Evolutionary conservation across 2,113 vertebrate species (phyloP).

Genomic region (Perca schrenkii): DNA sequence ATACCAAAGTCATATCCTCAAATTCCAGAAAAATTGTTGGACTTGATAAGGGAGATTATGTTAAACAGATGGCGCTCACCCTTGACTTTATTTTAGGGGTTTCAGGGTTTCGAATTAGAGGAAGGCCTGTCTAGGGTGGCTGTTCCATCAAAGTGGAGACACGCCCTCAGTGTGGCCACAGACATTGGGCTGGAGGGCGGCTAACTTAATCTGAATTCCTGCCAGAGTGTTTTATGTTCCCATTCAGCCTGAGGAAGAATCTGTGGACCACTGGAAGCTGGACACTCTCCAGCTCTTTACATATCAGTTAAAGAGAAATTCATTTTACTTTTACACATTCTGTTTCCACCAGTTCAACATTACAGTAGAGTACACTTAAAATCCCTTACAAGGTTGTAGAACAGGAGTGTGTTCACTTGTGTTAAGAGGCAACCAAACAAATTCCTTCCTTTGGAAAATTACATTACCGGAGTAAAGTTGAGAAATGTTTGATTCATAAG

Average conservation of each 20-base stretch:
- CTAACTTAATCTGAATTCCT: slow-evolving; percentile 51
- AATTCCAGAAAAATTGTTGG: slow-evolving; percentile 11
- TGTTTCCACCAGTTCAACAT: background rate
- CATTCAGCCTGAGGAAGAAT: slow-evolving; percentile 55
- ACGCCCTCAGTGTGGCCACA: slow-evolving; percentile 49
- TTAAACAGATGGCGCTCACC: slow-evolving; percentile 62
- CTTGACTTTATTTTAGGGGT: slow-evolving; percentile 35
- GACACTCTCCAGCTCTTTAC: slow-evolving; percentile 39
- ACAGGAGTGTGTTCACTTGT: background rate
- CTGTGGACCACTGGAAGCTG: slow-evolving; percentile 25
- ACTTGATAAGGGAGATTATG: slow-evolving; percentile 60
- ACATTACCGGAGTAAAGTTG: background rate
- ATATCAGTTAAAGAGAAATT: slow-evolving; percentile 40
- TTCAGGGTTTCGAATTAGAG: slow-evolving; percentile 50
- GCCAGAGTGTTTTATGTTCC: slow-evolving; percentile 65
- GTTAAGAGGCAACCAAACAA: background rate
- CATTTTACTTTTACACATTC: slow-evolving; percentile 12
- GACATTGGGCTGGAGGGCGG: slow-evolving; percentile 37
- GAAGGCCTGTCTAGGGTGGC: slow-evolving; percentile 35
- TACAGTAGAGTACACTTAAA: background rate
- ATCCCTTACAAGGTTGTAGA: slow-evolving; percentile 24
- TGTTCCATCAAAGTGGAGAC: slow-evolving; percentile 45
- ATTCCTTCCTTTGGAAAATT: slow-evolving; percentile 39
- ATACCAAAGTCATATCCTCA: background rate
- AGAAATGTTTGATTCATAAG: slow-evolving; percentile 34